Evolutionary conservation across 1,140 invertebrate species (phyloP), one percentile per base, ranked within the genome.

Genomic region (Caenorhabditis remanei): DNA sequence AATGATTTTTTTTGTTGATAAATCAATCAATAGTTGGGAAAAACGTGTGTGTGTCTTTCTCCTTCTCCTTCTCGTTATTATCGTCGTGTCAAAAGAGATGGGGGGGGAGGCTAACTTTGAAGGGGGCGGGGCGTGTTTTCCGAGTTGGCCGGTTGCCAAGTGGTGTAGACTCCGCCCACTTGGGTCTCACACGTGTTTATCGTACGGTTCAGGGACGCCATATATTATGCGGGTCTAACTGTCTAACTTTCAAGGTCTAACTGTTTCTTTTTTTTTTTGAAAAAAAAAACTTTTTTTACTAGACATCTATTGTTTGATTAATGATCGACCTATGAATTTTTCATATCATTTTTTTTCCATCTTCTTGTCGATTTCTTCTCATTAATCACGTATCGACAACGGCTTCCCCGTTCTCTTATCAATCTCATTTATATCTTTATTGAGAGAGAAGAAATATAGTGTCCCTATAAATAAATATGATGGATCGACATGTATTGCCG

Each of bases 181-280:
- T 50, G 50, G 50, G 46, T 13, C 71, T 50, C 40, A 79, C 61
- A 46, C 53, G 71, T 79, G 50, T 24, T 50, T 21, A 79, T 79
- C 6, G 13, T 53, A 32, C 71, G 71, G 71, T 79, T 79, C 71
- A 79, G 46, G 71, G 71, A 46, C 71, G 71, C 43, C n/a, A n/a
- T n/a, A n/a, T n/a, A n/a, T n/a, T n/a, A n/a, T n/a, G n/a, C n/a
- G n/a, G n/a, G n/a, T n/a, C n/a, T n/a, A n/a, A n/a, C n/a, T n/a
- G n/a, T n/a, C n/a, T n/a, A n/a, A n/a, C n/a, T n/a, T n/a, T 71
- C 65, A 71, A 71, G 65, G 65, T 71, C 65, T 71, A 40, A 43
- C 65, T 71, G n/a, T n/a, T 46, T 4, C 40, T 43, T 41, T n/a
- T 71, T n/a, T 71, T 61, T 61, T 16, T n/a, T 9, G 14, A 24